Conservation (phyloP, 2,113 vertebrate species). For the Rhombomys opimus region DNA sequence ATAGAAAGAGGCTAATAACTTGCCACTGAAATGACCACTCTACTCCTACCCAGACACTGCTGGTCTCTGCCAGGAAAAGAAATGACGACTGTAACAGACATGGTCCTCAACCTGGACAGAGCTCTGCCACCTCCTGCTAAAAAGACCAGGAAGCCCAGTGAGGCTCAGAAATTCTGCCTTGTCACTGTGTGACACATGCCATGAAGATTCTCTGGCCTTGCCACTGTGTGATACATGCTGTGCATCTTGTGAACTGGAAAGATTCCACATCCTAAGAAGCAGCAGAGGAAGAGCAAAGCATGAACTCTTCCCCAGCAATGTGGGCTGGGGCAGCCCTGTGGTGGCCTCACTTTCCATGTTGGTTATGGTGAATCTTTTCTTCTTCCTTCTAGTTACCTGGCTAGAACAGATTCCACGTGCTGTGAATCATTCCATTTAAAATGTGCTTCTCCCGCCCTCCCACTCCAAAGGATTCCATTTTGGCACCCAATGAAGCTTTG, state of each 20-base stretch:
- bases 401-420: background rate
- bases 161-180: background rate
- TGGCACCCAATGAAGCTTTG: background rate
- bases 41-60: background rate
- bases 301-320: constrained; percentile 62
- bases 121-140: constrained; percentile 46
- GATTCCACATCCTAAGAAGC: constrained; percentile 50
- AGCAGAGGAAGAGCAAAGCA: constrained; percentile 66
- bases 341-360: background rate
- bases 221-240: constrained; percentile 28
- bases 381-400: constrained; percentile 49
- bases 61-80: background rate
- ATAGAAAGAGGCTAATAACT: background rate
- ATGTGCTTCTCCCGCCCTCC: background rate
- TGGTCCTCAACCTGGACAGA: background rate
- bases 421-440: background rate
- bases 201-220: background rate
- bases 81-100: background rate
- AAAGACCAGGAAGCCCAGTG: background rate
- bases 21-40: background rate
- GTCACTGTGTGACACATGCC: constrained; percentile 1
- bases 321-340: constrained; percentile 59
- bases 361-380: background rate
- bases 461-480: background rate
- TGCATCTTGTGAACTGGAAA: constrained; percentile 55